A percentile compares a stretch with the other conserved stretches of the same genome.
These are phyloP conservation scores for Bucorvus abyssinicus DNA, from an alignment of 2,797 vertebrate genomes.

Conservation along the genomic window DNA sequence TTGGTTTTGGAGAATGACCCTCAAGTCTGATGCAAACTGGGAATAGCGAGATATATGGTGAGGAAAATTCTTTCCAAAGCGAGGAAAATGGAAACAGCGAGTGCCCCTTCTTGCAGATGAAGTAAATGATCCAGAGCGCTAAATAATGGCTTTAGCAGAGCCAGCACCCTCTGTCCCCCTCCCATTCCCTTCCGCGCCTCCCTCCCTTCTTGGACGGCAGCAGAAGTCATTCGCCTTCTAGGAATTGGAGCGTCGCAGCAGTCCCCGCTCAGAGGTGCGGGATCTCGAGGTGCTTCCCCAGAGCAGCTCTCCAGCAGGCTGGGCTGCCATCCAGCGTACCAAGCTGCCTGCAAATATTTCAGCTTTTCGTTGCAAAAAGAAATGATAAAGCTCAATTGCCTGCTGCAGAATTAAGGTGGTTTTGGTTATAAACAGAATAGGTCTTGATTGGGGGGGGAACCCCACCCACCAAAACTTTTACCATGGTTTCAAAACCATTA, in stretches of 20 bases:
- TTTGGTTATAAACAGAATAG: neutral
- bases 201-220: neutral
- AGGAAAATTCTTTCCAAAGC: neutral
- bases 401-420: neutral
- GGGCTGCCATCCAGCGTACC: neutral
- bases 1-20: neutral
- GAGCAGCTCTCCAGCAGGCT: slow-evolving; percentile 8
- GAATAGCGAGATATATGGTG: accelerated
- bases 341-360: neutral
- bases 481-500: neutral
- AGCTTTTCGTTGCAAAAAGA: slow-evolving; percentile 9
- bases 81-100: neutral
- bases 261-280: neutral
- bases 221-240: slow-evolving; percentile 55
- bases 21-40: neutral
- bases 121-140: neutral
- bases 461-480: neutral
- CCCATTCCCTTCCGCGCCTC: neutral
- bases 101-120: neutral
- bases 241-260: neutral
- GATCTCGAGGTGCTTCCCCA: slow-evolving; percentile 2
- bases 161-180: neutral
- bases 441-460: neutral
- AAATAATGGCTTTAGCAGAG: neutral
- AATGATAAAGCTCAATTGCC: neutral